A percentile compares a stretch with the other conserved stretches of the same genome.
phyloP scores from a whole-genome alignment of 2,888 invertebrate species.

The Invenusta paracnida region DNA sequence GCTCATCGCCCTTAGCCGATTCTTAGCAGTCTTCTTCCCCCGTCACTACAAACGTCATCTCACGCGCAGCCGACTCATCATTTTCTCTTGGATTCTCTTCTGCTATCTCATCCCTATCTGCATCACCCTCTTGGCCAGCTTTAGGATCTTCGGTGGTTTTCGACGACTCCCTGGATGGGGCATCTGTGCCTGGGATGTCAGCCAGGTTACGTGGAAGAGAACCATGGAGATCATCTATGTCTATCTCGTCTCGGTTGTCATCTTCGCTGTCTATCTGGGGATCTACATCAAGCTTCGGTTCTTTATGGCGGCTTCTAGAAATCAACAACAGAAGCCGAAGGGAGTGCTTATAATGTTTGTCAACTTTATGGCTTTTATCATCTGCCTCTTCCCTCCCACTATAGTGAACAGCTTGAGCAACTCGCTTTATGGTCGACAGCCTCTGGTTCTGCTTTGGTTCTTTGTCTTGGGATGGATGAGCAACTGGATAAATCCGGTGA shows the following conservation, averaged over 20 bases:
- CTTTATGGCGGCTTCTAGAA: background rate
- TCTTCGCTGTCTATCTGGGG: background rate
- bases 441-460: conserved; percentile 1
- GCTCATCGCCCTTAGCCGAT: conserved; percentile 2
- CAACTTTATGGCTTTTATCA: conserved; percentile 22
- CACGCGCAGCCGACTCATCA: background rate
- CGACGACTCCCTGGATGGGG: conserved; percentile 25
- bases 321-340: background rate
- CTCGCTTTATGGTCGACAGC: conserved; percentile 9
- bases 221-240: conserved; percentile 6
- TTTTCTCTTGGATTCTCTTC: background rate
- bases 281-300: background rate
- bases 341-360: conserved; percentile 21
- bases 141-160: background rate
- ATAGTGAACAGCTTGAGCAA: conserved; percentile 13
- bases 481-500: conserved; percentile 18
- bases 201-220: background rate
- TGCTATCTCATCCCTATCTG: background rate
- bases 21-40: background rate
- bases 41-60: background rate
- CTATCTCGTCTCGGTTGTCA: background rate
- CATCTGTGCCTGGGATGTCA: conserved; percentile 27
- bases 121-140: background rate
- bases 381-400: background rate
- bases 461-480: background rate